Base-by-base conservation (phyloP, 1,140 invertebrate genomes). In the Drosophila gunungcola region DNA sequence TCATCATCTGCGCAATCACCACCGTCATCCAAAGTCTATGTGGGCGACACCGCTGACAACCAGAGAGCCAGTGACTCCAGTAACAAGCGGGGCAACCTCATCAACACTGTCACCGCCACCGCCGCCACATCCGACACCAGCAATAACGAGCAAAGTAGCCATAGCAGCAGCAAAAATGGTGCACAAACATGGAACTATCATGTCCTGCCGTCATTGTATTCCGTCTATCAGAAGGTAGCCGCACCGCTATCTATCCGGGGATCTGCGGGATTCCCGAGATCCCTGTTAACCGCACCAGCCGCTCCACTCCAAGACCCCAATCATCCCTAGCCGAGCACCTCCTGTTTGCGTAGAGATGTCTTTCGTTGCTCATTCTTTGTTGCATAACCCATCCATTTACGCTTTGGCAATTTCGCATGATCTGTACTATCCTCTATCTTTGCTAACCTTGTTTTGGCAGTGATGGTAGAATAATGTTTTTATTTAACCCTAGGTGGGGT, bases 171-270 rank as follows among this genome's bases (percentile, higher is more conserved):
- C 80, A 93, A 91, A 75, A 91, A 74, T 80, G 83, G 91, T 93
- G 80, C 95, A 79, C 95, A 96, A 76, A 94, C 95, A 34, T 97
- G 96, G 96, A 95, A 96, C 91, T 97, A 96, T 93, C 96, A 97
- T 93, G 95, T 97, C 65, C 94, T 97, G 91, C 96, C 96, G 75
- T 95, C 95, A 80, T 94, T 97, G 80, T 97, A 96, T 93, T 95
- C 95, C 92, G 95, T 95, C 91, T 96, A 96, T 90, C 96, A 97
- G 94, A 97, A 97, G 96, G 96, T 97, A 95, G 93, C 61, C 39
- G 52, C 43, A 64, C 74, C 45, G 38, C 60, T 36, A 80, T 36
- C 36, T 21, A 21, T 21, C 16, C 16, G 16, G 16, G 16, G 16
- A 21, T 21, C 16, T 25, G 13, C 36, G 34, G 49, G 42, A 27